Evolutionary conservation across 2,113 vertebrate genomes (phyloP).

Genomic region (Prochilodus magdalenae): DNA sequence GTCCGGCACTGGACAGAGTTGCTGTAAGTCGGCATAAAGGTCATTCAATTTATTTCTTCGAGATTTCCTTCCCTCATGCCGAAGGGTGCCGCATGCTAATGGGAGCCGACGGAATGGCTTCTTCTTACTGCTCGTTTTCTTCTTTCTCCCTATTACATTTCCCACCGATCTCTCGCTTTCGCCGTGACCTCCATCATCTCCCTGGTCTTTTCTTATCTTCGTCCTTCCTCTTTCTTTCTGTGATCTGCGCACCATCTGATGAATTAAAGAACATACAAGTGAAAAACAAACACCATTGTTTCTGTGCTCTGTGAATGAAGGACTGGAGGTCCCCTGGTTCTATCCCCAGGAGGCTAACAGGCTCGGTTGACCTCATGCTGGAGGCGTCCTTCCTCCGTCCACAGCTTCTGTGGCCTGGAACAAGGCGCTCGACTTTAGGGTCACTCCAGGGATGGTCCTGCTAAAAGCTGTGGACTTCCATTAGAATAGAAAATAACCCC

Average conservation of each 20-base stretch:
- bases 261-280: no score
- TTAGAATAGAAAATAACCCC: no score
- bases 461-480: no score
- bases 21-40: constrained; percentile 54
- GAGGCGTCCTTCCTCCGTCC: no score
- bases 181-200: background rate
- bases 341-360: background rate
- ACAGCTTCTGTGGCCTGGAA: no score
- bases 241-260: background rate
- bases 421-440: no score
- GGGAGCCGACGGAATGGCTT: background rate
- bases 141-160: background rate
- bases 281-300: no score
- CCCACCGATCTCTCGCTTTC: background rate
- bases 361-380: no score
- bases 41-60: constrained; percentile 51
- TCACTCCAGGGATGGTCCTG: no score
- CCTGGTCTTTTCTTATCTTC: no score
- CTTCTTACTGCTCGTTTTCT: constrained; percentile 12
- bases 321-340: background rate
- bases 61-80: constrained; percentile 34
- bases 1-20: constrained; percentile 4
- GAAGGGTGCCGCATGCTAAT: constrained; percentile 43
- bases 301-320: no score
- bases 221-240: background rate